phyloP scores from a whole-genome alignment of 2,888 invertebrate genomes.

The Azorinus chamasolen region DNA sequence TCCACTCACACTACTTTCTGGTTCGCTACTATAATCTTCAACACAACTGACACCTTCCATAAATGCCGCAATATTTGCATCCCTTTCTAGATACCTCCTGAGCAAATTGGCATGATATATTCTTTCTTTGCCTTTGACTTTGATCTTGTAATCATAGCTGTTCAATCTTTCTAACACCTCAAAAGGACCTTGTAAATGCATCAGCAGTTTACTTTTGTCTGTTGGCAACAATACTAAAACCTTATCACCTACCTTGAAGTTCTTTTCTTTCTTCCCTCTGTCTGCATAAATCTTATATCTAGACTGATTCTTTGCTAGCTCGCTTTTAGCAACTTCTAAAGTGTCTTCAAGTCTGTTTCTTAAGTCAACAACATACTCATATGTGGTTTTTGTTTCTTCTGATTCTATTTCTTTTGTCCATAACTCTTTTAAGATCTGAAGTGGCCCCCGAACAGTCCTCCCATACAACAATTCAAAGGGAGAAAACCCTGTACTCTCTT shows the following conservation, averaged over 20 bases:
- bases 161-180: slow-evolving; percentile 15
- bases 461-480: slow-evolving; percentile 65
- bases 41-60: no score
- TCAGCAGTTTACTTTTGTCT: slow-evolving; percentile 59
- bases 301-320: slow-evolving; percentile 2
- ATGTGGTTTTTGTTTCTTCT: no score
- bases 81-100: slow-evolving; percentile 31
- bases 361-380: slow-evolving; percentile 52
- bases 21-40: no score
- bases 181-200: slow-evolving; percentile 57
- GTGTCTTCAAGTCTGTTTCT: slow-evolving; percentile 47
- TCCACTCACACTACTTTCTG: no score
- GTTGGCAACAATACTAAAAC: slow-evolving; percentile 66
- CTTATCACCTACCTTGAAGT: slow-evolving; percentile 51
- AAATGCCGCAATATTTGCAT: no score
- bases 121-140: slow-evolving; percentile 31
- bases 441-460: slow-evolving; percentile 61
- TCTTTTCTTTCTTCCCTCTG: slow-evolving; percentile 26
- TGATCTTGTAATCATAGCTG: slow-evolving; percentile 37
- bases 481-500: slow-evolving; percentile 53
- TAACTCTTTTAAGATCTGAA: slow-evolving; percentile 41
- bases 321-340: slow-evolving; percentile 29
- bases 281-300: slow-evolving; percentile 52
- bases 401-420: slow-evolving; percentile 4
- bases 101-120: slow-evolving; percentile 49